These are phyloP conservation scores for Noctua pronuba DNA, from an alignment of 2,888 invertebrate genomes.

Conservation along the genomic window DNA sequence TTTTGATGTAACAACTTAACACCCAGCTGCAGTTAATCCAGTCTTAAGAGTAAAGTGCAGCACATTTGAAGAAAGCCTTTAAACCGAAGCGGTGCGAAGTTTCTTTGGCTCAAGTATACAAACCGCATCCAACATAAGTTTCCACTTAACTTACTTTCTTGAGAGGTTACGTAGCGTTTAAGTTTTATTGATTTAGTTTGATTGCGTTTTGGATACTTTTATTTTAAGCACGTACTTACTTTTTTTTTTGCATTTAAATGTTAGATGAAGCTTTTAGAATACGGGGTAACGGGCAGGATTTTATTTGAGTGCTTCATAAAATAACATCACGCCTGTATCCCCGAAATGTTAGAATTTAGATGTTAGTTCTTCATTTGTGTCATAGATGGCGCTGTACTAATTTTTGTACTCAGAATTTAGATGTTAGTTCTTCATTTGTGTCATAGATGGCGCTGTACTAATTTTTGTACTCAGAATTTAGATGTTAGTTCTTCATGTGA, in stretches of 20 bases:
- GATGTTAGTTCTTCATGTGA: no score
- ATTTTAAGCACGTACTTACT: not conserved
- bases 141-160: constrained; percentile 41
- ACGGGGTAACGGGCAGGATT: not conserved
- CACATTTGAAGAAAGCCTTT: constrained; percentile 53
- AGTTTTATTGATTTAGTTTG: constrained; percentile 40
- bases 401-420: no score
- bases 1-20: constrained; percentile 24
- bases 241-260: not conserved
- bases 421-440: no score
- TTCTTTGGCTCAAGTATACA: constrained; percentile 27
- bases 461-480: no score
- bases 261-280: no score
- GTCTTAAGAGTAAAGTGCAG: constrained; percentile 29
- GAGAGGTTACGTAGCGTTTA: constrained; percentile 37
- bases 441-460: no score
- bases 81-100: constrained; percentile 45
- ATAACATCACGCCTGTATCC: no score
- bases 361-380: no score
- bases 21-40: constrained; percentile 27
- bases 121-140: constrained; percentile 52
- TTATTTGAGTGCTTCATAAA: not conserved
- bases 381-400: no score
- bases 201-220: constrained; percentile 4
- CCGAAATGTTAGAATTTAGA: no score